Conservation (phyloP, 2,113 vertebrate species). For the Pionites leucogaster region DNA sequence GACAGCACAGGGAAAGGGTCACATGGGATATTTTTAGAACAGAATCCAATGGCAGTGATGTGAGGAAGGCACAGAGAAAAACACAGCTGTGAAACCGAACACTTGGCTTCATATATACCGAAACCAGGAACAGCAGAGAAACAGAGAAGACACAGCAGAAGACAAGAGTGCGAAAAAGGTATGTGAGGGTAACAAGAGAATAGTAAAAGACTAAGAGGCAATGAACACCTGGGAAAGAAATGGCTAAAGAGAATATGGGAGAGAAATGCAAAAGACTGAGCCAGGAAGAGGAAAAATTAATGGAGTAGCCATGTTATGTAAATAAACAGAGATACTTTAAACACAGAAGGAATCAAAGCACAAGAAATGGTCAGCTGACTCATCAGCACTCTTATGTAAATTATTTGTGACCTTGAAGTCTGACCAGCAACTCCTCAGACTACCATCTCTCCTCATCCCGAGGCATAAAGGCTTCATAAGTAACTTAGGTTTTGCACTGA, state of each 20-base stretch:
- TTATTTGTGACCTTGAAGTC: neutral
- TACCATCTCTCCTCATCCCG: neutral
- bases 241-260: neutral
- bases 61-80: conserved; percentile 45
- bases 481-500: neutral
- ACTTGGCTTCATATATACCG: conserved; percentile 31
- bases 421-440: neutral
- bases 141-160: neutral
- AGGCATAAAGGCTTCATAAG: neutral
- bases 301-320: neutral
- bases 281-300: neutral
- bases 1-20: conserved; percentile 31
- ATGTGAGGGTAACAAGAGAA: neutral
- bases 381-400: neutral
- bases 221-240: neutral
- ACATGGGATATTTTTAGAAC: conserved; percentile 77
- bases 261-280: neutral
- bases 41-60: conserved; percentile 70
- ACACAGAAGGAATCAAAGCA: neutral
- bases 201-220: neutral
- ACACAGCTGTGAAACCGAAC: conserved; percentile 70
- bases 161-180: neutral
- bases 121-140: conserved; percentile 19
- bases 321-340: neutral
- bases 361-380: neutral